Percentiles rank a stretch among this genome's conserved stretches.
These are phyloP conservation scores for Archips crataeganus DNA, from an alignment of 2,888 invertebrate genomes.

Conservation along the genomic window DNA sequence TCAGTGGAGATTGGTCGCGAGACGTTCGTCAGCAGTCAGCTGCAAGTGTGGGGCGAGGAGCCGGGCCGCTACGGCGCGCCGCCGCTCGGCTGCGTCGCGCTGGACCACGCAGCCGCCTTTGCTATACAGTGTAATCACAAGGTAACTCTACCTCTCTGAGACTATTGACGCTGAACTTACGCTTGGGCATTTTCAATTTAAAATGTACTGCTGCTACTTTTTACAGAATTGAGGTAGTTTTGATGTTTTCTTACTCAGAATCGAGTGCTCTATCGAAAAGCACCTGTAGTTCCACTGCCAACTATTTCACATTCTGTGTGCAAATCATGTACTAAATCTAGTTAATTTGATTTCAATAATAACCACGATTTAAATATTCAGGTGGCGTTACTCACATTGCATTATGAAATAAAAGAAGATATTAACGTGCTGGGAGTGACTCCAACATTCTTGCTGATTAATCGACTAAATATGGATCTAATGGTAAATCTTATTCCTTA, in stretches of 20 bases:
- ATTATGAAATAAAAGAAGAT: slow-evolving; percentile 87
- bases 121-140: slow-evolving; percentile 71
- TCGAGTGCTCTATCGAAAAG: no score
- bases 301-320: no score
- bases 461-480: slow-evolving; percentile 84
- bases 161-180: no score
- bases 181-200: no score
- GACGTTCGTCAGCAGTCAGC: slow-evolving; percentile 70
- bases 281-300: no score
- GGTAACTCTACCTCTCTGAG: slow-evolving; percentile 52
- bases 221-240: no score
- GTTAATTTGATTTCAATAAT: neutral
- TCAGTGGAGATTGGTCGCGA: slow-evolving; percentile 73
- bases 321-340: no score
- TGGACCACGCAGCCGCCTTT: slow-evolving; percentile 63
- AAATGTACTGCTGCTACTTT: no score
- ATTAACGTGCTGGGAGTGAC: slow-evolving; percentile 88
- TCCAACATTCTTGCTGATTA: slow-evolving; percentile 87
- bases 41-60: slow-evolving; percentile 60
- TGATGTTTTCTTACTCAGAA: no score
- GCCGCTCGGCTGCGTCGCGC: slow-evolving; percentile 63
- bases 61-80: slow-evolving; percentile 71
- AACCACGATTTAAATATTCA: slow-evolving; percentile 50
- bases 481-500: slow-evolving; percentile 72
- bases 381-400: slow-evolving; percentile 88